These are phyloP conservation scores for Apodemia zela DNA, from an alignment of 2,888 invertebrate genomes.

Conservation along the genomic window DNA sequence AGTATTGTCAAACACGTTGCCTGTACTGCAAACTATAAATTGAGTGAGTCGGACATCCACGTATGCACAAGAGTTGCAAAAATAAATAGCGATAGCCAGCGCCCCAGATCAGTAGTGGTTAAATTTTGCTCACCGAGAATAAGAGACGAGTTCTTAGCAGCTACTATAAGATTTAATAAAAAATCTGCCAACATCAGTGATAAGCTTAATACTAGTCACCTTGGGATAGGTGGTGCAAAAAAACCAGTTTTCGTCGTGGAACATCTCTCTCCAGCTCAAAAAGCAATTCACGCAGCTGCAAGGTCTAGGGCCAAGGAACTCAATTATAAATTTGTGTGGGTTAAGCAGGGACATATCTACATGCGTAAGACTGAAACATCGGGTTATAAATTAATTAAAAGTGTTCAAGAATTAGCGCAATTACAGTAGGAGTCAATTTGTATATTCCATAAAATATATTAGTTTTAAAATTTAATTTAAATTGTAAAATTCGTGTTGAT, in stretches of 20 bases:
- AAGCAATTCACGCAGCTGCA: neutral
- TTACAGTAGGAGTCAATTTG: neutral
- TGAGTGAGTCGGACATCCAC: neutral
- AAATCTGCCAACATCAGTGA: neutral
- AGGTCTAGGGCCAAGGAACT: constrained; percentile 4
- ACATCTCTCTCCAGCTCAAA: neutral
- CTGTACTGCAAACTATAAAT: neutral
- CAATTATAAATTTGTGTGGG: constrained; percentile 16
- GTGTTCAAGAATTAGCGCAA: neutral
- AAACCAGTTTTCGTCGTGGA: neutral
- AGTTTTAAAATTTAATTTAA: neutral
- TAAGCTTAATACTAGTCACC: neutral
- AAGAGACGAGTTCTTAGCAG: neutral
- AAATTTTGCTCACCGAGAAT: neutral
- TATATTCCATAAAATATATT: too few relatives aligned
- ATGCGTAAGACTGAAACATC: constrained; percentile 15
- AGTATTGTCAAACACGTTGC: neutral
- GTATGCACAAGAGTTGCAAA: neutral
- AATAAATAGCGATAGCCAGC: neutral
- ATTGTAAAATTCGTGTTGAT: neutral
- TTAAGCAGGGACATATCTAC: neutral
- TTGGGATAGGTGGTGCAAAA: neutral
- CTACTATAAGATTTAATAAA: neutral
- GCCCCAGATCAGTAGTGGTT: neutral
- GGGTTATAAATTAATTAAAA: constrained; percentile 2